A percentile compares a stretch with the other conserved stretches of the same genome.
phyloP scores from a whole-genome alignment of 2,888 invertebrate genomes.

The Lasioglossum vierecki region DNA sequence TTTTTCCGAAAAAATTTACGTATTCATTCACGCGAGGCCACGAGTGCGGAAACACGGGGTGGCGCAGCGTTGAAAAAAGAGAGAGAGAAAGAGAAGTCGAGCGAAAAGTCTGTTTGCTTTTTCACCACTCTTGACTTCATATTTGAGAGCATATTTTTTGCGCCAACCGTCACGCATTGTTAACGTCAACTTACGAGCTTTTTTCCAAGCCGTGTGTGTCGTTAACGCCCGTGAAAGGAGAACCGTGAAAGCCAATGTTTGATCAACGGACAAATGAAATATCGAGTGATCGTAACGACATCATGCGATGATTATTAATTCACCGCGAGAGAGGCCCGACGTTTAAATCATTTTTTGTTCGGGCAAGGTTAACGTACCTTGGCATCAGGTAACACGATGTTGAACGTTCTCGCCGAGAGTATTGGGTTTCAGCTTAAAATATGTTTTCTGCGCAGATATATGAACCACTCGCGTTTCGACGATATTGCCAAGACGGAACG shows the following conservation, averaged over 20 bases:
- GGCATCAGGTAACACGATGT: background rate
- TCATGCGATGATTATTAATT: slow-evolving; percentile 8
- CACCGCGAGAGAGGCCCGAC: background rate
- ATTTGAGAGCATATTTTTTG: slow-evolving; percentile 74
- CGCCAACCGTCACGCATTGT: slow-evolving; percentile 79
- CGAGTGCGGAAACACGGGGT: slow-evolving; percentile 40
- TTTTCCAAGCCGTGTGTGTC: slow-evolving; percentile 10
- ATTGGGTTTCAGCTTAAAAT: background rate
- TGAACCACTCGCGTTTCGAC: background rate
- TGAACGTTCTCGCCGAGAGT: background rate
- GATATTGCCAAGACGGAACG: background rate
- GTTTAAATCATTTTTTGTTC: background rate
- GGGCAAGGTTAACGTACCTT: background rate
- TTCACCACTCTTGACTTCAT: slow-evolving; percentile 76
- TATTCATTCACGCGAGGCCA: slow-evolving; percentile 67
- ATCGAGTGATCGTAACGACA: background rate
- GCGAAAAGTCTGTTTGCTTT: slow-evolving; percentile 76
- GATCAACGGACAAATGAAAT: slow-evolving; percentile 7
- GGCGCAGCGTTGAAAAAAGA: background rate
- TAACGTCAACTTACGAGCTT: slow-evolving; percentile 70
- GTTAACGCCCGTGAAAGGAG: slow-evolving; percentile 46
- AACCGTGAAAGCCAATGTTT: slow-evolving; percentile 13
- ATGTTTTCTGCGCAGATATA: background rate
- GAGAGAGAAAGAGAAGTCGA: slow-evolving; percentile 35
- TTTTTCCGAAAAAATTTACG: slow-evolving; percentile 73